Evolutionary conservation across 1,140 invertebrate genomes (phyloP), one percentile per base, ranked within the genome.

Genomic region (Drosophila mauritiana): DNA sequence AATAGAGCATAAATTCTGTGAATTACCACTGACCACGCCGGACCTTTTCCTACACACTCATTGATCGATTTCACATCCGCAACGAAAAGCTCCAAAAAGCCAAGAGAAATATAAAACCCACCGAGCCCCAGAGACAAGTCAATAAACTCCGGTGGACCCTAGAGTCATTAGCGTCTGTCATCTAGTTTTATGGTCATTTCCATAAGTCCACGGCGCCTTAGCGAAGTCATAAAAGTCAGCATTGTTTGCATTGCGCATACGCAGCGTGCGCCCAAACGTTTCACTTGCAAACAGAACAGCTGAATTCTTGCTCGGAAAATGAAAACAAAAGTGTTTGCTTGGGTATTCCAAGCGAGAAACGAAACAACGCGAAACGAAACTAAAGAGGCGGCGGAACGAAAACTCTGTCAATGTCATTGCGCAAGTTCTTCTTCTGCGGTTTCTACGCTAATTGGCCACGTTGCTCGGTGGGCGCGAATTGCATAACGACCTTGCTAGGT

Each of bases 181-280:
- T 57, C 51, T 15, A 69, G 64, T 70, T 70, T 70, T 70, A 42
- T 70, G 46, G 56, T 46, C 69, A 59, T 56, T 70, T 73, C 68
- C 68, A 49, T 27, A 70, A 53, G 72, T 54, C 42, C 42, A 54
- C 55, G 45, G 46, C 45, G 62, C 54, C 67, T 80, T 70, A 52
- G 49, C 57, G 72, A 25, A 56, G 54, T 36, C 59, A n/a, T 62
- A 58, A 68, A 48, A 43, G 61, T 58, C 48, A 43, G 36, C 68
- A 62, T 61, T 86, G 54, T 68, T 70, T 63, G 57, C 69, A 86
- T 82, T 82, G 69, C 74, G 59, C 78, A 85, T 86, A 86, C 78
- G 83, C 62, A 45, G 39, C 51, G 53, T 82, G 68, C 43, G 40
- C 73, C 22, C 55, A 51, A n/a, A 12, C 46, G 42, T 53, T 49